Evolutionary conservation across 2,888 invertebrate genomes (phyloP).

Genomic region (Drosophila testacea): DNA sequence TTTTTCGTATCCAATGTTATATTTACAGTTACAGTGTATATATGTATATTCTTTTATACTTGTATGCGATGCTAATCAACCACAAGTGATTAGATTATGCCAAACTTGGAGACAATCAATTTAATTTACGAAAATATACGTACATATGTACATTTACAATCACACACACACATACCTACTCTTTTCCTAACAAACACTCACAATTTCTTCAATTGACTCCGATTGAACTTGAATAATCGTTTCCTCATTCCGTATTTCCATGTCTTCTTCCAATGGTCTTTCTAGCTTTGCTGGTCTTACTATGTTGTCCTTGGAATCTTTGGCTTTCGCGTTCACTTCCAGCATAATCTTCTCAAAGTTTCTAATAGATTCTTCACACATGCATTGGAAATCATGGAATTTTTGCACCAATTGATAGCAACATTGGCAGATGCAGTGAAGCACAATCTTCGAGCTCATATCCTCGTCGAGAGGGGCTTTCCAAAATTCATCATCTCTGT

Average conservation of each 20-base stretch:
- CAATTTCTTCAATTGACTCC: slow-evolving; percentile 58
- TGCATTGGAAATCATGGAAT: slow-evolving; percentile 74
- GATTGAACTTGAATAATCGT: slow-evolving; percentile 9
- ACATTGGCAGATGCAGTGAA: slow-evolving; percentile 69
- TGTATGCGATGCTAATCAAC: slow-evolving; percentile 28
- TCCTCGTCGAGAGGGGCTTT: slow-evolving; percentile 40
- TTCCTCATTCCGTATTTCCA: neutral
- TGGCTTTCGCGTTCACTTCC: slow-evolving; percentile 30
- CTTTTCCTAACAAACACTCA: slow-evolving; percentile 38
- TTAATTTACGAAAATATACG: neutral
- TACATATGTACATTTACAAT: neutral
- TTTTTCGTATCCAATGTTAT: slow-evolving; percentile 34
- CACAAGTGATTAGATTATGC: slow-evolving; percentile 46
- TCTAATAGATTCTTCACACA: slow-evolving; percentile 74
- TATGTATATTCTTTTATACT: slow-evolving; percentile 5
- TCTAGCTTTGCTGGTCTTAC: neutral
- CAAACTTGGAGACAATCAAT: slow-evolving; percentile 27
- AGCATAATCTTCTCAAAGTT: slow-evolving; percentile 61
- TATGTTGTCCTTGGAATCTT: neutral
- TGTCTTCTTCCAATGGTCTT: neutral
- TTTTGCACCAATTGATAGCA: slow-evolving; percentile 74
- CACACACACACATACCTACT: no score
- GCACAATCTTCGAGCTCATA: slow-evolving; percentile 44
- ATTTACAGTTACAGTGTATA: slow-evolving; percentile 25
- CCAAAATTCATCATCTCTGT: slow-evolving; percentile 3